Conservation (phyloP, 2,113 vertebrate species). For the Lagopus muta region DNA sequence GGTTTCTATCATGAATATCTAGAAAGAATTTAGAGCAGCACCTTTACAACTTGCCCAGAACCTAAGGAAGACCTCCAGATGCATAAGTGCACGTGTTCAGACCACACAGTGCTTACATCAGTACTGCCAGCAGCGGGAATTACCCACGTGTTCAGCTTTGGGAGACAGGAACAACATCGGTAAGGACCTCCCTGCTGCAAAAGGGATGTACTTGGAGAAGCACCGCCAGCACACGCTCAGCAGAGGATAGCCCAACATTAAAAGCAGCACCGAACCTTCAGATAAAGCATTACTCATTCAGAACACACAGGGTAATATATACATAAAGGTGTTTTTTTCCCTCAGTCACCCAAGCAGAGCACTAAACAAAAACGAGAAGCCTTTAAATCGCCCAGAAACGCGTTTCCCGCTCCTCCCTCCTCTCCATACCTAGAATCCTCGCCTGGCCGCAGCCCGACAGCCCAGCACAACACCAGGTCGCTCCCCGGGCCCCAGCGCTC, state of each 20-base stretch:
- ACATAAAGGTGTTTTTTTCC: neutral
- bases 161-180: accelerated
- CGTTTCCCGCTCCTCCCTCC: accelerated
- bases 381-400: accelerated
- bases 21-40: neutral
- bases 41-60: neutral
- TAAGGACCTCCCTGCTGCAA: accelerated
- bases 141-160: accelerated
- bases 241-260: neutral
- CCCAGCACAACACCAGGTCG: neutral
- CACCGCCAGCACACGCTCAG: accelerated
- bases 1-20: accelerated
- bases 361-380: accelerated
- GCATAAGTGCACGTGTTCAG: neutral
- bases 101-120: neutral
- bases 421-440: too few species aligned
- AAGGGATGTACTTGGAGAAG: accelerated
- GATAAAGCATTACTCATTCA: neutral
- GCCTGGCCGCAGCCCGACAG: too few species aligned
- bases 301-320: neutral
- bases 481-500: neutral
- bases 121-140: neutral
- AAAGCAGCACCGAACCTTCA: neutral
- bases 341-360: too few species aligned
- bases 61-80: neutral